A percentile compares a stretch with the other conserved stretches of the same genome.
Conservation (phyloP, 2,113 vertebrate genomes). For the Acanthisitta chloris region DNA sequence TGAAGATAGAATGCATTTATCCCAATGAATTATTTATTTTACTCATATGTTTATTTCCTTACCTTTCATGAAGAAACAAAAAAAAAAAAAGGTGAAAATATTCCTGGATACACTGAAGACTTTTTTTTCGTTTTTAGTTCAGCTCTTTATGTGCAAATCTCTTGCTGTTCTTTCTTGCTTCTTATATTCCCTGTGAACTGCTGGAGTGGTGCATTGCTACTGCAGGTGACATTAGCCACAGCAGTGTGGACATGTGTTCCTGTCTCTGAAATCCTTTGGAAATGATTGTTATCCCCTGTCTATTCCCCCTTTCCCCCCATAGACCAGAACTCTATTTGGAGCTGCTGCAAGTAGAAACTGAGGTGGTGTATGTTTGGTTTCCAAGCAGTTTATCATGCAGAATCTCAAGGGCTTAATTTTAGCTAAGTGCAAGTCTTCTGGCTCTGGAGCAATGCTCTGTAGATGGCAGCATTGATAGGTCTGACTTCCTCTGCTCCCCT, state of each 20-base stretch:
- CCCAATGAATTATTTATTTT: not conserved
- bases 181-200: not conserved
- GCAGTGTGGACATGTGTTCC: not conserved
- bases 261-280: not conserved
- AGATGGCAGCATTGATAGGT: conserved; percentile 56
- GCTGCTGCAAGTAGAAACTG: not conserved
- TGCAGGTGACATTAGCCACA: not conserved
- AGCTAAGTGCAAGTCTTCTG: not conserved
- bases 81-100: not conserved
- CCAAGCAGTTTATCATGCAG: not conserved
- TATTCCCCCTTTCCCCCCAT: not conserved
- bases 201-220: not conserved
- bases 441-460: not conserved
- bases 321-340: not conserved
- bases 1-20: not conserved
- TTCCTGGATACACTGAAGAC: not conserved
- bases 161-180: not conserved
- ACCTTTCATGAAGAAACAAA: not conserved
- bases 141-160: not conserved
- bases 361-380: not conserved
- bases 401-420: not conserved
- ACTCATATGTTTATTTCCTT: not conserved
- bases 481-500: not conserved
- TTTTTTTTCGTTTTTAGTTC: not conserved
- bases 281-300: not conserved